These are phyloP conservation scores for Heteromormyrus szaboi DNA, from an alignment of 2,797 vertebrate genomes.

Conservation along the genomic window DNA sequence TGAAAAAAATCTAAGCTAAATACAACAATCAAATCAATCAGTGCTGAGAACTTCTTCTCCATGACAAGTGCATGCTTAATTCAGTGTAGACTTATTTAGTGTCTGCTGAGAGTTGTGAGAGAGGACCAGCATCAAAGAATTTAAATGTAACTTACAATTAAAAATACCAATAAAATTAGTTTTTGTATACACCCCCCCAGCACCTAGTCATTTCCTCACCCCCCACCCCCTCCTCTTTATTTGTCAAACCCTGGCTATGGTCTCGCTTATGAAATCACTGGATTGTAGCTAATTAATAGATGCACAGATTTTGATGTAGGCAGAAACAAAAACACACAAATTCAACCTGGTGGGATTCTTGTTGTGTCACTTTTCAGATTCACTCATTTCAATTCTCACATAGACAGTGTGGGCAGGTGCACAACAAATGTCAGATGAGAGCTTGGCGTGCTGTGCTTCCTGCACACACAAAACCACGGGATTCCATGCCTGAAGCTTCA, in stretches of 20 bases:
- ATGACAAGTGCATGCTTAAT: not conserved
- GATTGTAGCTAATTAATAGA: not conserved
- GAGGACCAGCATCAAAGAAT: not conserved
- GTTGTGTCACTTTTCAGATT: not conserved
- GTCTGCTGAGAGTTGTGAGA: not conserved
- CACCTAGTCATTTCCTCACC: not conserved
- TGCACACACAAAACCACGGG: not conserved
- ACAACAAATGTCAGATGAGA: not conserved
- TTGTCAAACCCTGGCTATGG: not conserved
- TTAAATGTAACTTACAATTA: not conserved
- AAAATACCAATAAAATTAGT: not conserved
- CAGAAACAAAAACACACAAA: not conserved
- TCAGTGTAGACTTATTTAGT: not conserved
- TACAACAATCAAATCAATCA: not conserved
- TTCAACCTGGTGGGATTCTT: not conserved
- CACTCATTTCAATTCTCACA: not conserved
- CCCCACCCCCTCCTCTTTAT: not conserved
- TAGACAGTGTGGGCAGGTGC: not conserved
- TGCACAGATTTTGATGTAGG: not conserved
- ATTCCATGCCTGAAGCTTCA: not conserved
- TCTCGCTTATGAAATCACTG: not conserved
- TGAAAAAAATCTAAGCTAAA: not conserved
- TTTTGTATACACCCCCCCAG: not conserved
- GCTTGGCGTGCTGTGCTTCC: not conserved
- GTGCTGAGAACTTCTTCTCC: not conserved